Evolutionary conservation across 2,888 invertebrate species (phyloP).

Genomic region (Corbicula japonica): DNA sequence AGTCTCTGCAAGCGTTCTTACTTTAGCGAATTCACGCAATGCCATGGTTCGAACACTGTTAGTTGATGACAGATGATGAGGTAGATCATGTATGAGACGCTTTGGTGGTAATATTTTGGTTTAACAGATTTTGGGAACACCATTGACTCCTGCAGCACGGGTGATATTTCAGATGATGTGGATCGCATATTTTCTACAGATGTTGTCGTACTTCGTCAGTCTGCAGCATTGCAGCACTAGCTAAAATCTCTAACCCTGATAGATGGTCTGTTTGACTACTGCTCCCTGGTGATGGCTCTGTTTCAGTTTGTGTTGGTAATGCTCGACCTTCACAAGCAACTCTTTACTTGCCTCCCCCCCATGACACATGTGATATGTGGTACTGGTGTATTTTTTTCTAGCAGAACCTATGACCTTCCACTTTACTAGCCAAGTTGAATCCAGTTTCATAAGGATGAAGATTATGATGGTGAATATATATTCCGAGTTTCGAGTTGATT

Average conservation of each 20-base stretch:
- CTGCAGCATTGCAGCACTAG: conserved; percentile 9
- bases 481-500: no score
- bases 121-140: conserved; percentile 16
- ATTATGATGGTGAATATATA: no score
- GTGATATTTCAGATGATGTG: not conserved
- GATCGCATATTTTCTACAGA: not conserved
- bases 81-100: not conserved
- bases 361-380: no score
- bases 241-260: conserved; percentile 17
- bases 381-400: no score
- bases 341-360: no score
- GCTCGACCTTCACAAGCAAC: conserved; percentile 6
- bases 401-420: no score
- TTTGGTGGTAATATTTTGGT: conserved; percentile 9
- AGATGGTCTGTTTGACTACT: not conserved
- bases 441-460: no score
- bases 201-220: not conserved
- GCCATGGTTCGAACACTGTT: conserved; percentile 23
- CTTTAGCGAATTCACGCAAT: conserved; percentile 8
- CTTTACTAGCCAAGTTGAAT: no score
- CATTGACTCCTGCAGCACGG: not conserved
- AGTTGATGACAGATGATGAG: conserved; percentile 24
- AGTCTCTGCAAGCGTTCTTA: conserved; percentile 15
- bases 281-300: conserved; percentile 8
- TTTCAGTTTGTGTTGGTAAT: not conserved